These are phyloP conservation scores for Lithobates pipiens DNA, from an alignment of 2,797 vertebrate genomes.

Conservation along the genomic window DNA sequence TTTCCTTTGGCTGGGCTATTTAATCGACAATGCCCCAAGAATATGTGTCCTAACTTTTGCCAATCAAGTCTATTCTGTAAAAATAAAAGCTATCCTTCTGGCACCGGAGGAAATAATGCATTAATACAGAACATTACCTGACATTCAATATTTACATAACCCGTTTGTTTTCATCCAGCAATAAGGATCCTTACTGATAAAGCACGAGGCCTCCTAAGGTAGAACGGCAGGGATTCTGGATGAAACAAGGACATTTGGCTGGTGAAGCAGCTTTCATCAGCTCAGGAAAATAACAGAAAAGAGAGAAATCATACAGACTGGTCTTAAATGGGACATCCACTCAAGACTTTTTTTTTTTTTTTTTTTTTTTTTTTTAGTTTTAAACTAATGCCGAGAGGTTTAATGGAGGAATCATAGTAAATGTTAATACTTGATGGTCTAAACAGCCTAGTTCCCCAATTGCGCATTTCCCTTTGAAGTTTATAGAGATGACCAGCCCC, in stretches of 20 bases:
- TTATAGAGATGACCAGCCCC: no score
- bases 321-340: no score
- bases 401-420: no score
- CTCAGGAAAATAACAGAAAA: background rate
- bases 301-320: background rate
- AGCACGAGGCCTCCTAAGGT: slow-evolving; percentile 4
- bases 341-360: no score
- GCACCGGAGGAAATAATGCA: background rate
- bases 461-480: no score
- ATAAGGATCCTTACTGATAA: background rate
- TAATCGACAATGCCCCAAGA: slow-evolving; percentile 3
- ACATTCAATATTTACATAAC: background rate
- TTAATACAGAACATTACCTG: background rate
- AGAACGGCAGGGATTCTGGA: background rate
- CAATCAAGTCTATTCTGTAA: background rate
- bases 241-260: slow-evolving; percentile 20
- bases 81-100: background rate
- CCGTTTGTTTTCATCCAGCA: slow-evolving; percentile 10
- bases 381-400: no score
- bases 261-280: background rate
- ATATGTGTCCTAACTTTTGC: background rate
- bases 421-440: no score
- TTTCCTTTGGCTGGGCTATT: background rate
- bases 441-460: no score
- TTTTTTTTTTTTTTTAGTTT: no score